Percentiles rank a stretch among this genome's conserved stretches.
Conservation (phyloP, 1,140 invertebrate species). For the Apis mellifera region DNA sequence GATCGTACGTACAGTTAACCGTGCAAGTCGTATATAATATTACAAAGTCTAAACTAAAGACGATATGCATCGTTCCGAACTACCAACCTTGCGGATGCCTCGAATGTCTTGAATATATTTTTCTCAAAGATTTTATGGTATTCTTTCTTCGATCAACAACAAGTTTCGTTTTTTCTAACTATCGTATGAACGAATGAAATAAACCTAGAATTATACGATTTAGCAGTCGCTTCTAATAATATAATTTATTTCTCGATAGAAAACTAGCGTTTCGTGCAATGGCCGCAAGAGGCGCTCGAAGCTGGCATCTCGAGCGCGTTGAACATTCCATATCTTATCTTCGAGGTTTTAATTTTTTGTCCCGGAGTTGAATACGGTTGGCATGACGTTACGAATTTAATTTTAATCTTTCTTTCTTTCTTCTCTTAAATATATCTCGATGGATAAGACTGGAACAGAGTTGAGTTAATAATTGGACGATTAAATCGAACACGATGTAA, state of each 20-base stretch:
- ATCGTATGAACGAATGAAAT: too few species aligned
- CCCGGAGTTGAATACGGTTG: not conserved
- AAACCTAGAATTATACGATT: not conserved
- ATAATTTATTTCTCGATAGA: not conserved
- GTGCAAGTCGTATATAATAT: slow-evolving; percentile 43
- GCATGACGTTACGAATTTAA: not conserved
- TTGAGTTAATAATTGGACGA: not conserved
- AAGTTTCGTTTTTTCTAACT: not conserved
- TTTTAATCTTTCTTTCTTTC: not conserved
- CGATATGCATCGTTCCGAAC: slow-evolving; percentile 34
- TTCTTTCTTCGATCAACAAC: not conserved
- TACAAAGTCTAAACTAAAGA: slow-evolving; percentile 46
- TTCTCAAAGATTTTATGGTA: not conserved
- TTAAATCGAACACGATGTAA: not conserved
- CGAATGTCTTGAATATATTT: slow-evolving; percentile 33
- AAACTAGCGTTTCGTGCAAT: too few species aligned
- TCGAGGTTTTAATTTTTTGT: not conserved
- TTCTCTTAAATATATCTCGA: not conserved
- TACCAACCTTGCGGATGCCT: not conserved
- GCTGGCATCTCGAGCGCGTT: too few species aligned
- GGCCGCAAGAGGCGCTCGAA: not conserved
- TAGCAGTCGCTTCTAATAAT: not conserved
- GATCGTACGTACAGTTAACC: slow-evolving; percentile 39
- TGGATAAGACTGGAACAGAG: not conserved
- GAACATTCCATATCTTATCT: not conserved